Conservation (phyloP, 2,888 invertebrate species). For the Sarcophaga variegata region DNA sequence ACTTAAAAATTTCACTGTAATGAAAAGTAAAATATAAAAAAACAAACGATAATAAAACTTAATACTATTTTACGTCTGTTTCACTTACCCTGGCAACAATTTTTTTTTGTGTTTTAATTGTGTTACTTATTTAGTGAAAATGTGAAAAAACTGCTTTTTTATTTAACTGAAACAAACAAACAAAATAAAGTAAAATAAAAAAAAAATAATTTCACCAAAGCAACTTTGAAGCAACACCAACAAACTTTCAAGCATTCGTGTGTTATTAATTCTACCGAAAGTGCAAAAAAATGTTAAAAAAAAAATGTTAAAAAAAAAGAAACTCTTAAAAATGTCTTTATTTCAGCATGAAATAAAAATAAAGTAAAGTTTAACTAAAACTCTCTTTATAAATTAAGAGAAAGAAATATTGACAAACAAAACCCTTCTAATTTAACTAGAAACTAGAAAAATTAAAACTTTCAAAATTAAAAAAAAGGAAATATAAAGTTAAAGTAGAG, state of each 20-base stretch:
- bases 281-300: conserved; percentile 38
- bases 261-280: conserved; percentile 58
- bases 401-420: too few relatives aligned
- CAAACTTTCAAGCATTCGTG: conserved; percentile 52
- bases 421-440: too few relatives aligned
- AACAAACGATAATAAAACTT: conserved; percentile 13
- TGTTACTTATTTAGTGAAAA: conserved; percentile 59
- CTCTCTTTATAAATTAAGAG: neutral
- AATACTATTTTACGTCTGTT: neutral
- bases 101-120: conserved; percentile 19
- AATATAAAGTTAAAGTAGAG: conserved; percentile 19
- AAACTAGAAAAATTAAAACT: neutral
- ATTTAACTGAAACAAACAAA: neutral
- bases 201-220: conserved; percentile 54
- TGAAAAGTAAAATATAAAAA: neutral
- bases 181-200: conserved; percentile 16
- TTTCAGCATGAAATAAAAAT: conserved; percentile 17
- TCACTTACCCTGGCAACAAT: conserved; percentile 19
- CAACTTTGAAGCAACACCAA: conserved; percentile 30
- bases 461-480: conserved; percentile 29
- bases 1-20: conserved; percentile 43
- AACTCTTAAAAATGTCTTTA: conserved; percentile 26
- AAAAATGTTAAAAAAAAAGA: conserved; percentile 37
- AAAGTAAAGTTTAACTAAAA: conserved; percentile 6
- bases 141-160: conserved; percentile 37